These are phyloP conservation scores for Drosophila paranaensis DNA, from an alignment of 2,888 invertebrate genomes.

Conservation along the genomic window DNA sequence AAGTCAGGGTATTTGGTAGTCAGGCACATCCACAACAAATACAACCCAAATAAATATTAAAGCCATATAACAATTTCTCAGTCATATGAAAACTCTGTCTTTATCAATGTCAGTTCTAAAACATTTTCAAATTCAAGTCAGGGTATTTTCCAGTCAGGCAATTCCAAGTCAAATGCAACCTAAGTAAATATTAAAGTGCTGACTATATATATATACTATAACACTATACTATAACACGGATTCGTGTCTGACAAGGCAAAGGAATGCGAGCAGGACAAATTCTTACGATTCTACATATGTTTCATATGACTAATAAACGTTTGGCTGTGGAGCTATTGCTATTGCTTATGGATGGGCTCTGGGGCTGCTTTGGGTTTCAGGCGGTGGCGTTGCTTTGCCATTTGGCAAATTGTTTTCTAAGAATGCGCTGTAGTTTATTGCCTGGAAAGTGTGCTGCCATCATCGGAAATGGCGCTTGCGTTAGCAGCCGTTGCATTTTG, in stretches of 20 bases:
- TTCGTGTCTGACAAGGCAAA: not conserved
- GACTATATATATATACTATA: no score
- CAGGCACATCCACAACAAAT: not conserved
- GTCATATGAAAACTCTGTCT: no score
- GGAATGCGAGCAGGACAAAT: not conserved
- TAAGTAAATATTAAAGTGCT: not conserved
- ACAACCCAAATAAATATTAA: not conserved
- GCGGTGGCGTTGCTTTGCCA: constrained; percentile 8
- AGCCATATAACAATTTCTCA: no score
- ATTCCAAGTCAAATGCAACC: not conserved
- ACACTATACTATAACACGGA: not conserved
- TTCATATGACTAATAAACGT: not conserved
- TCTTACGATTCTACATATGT: not conserved
- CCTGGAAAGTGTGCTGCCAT: constrained; percentile 31
- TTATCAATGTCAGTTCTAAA: no score
- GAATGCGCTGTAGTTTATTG: constrained; percentile 44
- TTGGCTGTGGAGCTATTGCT: not conserved
- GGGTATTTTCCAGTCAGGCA: not conserved
- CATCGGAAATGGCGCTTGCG: constrained; percentile 19
- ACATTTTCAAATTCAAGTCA: no score
- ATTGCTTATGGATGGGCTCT: not conserved
- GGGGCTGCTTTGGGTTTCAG: not conserved
- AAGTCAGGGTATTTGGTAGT: not conserved
- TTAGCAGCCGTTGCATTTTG: constrained; percentile 25
- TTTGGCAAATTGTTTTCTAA: constrained; percentile 60